Conservation (phyloP, 1,140 invertebrate genomes). For the Uloborus diversus region DNA sequence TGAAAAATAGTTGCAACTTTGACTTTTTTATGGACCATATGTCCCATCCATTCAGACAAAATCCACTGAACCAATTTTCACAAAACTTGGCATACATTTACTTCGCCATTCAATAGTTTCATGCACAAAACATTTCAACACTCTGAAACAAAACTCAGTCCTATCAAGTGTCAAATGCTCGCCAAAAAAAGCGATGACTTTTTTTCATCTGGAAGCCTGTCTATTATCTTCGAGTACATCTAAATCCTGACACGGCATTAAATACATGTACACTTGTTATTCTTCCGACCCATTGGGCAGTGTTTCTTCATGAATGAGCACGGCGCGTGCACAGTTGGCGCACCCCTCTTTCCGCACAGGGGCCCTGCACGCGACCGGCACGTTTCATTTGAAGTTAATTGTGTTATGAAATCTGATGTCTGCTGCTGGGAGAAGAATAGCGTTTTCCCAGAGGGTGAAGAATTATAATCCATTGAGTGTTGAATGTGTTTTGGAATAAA, state of each 20-base stretch:
- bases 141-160: too few species aligned
- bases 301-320: not conserved
- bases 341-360: not conserved
- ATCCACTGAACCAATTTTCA: too few species aligned
- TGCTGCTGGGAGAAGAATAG: not conserved
- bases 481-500: not conserved
- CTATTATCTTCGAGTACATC: too few species aligned
- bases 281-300: slow-evolving; percentile 1
- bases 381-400: not conserved
- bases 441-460: slow-evolving; percentile 9
- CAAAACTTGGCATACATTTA: too few species aligned
- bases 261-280: not conserved
- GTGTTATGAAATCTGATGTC: slow-evolving; percentile 7
- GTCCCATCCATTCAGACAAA: too few species aligned
- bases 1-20: too few species aligned
- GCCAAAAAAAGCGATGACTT: too few species aligned
- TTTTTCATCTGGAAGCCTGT: too few species aligned
- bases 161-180: too few species aligned
- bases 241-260: not conserved
- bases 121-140: too few species aligned
- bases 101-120: too few species aligned
- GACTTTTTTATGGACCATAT: too few species aligned
- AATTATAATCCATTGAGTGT: not conserved
- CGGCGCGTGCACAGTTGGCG: not conserved
- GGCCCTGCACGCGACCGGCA: not conserved